Percentiles rank a stretch among this genome's conserved stretches.
These are phyloP conservation scores for Porites lutea DNA, from an alignment of 64 coral and sea anemone species.

Conservation along the genomic window DNA sequence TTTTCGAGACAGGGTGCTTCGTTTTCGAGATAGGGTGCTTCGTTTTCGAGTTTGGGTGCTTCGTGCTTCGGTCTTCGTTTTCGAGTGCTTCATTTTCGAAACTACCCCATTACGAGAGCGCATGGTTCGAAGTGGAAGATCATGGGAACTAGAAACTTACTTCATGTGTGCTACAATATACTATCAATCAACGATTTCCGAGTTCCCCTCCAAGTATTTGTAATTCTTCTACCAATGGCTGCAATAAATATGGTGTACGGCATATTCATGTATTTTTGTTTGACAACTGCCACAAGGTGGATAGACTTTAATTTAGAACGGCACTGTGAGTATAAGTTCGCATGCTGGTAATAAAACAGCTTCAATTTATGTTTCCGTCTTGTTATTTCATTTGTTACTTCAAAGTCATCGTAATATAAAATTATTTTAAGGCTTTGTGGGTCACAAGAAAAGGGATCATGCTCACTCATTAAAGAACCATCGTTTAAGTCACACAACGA, in stretches of 20 bases:
- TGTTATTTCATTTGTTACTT: neutral
- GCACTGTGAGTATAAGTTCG: neutral
- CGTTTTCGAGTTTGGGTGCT: no score
- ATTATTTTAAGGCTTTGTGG: neutral
- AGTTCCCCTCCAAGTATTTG: neutral
- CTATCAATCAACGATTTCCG: neutral
- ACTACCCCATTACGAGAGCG: no score
- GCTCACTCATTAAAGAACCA: neutral
- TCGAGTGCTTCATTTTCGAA: no score
- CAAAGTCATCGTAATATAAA: neutral
- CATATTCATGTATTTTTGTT: neutral
- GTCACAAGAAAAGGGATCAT: neutral
- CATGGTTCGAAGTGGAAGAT: no score
- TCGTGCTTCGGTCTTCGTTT: no score
- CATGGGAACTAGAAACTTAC: no score
- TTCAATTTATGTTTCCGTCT: neutral
- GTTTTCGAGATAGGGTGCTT: no score
- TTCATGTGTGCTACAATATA: no score
- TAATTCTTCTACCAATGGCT: slow-evolving; percentile 11
- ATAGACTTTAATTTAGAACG: neutral
- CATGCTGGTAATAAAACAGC: slow-evolving; percentile 1
- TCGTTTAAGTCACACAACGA: neutral
- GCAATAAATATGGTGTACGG: neutral
- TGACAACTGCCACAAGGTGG: neutral
- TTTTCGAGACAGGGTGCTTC: no score